phyloP scores from a whole-genome alignment of 64 coral and sea anemone species.

The Pachyseris speciosa region DNA sequence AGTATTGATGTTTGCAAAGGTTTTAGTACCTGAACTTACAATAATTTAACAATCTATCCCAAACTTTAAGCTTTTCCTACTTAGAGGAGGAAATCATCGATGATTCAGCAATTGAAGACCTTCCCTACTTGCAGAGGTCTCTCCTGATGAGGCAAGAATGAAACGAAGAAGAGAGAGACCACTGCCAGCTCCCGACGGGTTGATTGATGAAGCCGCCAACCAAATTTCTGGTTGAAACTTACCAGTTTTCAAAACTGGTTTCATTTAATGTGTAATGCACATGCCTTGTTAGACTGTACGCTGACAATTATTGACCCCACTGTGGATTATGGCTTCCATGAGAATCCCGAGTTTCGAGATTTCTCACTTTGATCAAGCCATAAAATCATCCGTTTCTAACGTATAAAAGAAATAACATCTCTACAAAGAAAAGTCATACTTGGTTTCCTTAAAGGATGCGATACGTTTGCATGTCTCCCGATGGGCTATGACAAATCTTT shows the following conservation, averaged over 20 bases:
- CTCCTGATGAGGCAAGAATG: neutral
- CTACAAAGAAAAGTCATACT: neutral
- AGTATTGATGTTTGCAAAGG: neutral
- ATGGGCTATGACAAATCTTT: slow-evolving; percentile 26
- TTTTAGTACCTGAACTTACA: neutral
- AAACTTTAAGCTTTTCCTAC: neutral
- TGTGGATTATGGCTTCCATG: no score
- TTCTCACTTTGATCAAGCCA: no score
- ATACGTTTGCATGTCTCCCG: slow-evolving; percentile 45
- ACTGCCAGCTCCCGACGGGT: neutral
- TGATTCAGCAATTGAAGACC: neutral
- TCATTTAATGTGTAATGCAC: neutral
- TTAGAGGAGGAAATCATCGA: slow-evolving; percentile 1
- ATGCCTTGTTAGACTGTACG: neutral
- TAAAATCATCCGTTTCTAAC: no score
- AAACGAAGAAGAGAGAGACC: neutral
- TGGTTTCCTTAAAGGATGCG: neutral
- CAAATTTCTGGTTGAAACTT: slow-evolving; percentile 9
- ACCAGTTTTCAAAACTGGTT: neutral
- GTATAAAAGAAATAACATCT: no score
- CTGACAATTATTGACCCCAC: no score
- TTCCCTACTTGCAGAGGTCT: neutral
- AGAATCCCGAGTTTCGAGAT: no score
- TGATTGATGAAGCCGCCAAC: neutral
- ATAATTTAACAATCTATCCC: neutral